Conservation (phyloP, 2,113 vertebrate genomes). For the Craseonycteris thonglongyai region DNA sequence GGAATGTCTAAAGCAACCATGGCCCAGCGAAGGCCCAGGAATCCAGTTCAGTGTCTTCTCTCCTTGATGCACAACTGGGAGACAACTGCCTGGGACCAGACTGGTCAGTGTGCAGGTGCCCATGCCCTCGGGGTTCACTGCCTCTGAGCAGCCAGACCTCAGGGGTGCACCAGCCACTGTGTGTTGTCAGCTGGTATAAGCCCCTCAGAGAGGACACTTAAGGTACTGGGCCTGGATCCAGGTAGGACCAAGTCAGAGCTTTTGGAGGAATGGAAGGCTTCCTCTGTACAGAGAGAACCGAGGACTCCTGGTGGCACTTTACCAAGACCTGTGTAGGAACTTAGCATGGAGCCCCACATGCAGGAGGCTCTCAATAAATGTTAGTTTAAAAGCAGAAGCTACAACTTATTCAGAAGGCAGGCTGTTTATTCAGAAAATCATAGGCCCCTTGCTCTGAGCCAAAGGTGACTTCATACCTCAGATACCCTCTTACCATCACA, state of each 20-base stretch:
- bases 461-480: background rate
- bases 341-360: fast-evolving
- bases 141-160: background rate
- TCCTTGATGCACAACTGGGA: background rate
- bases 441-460: background rate
- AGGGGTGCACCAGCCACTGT: fast-evolving
- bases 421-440: background rate
- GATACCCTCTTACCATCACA: background rate
- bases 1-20: background rate
- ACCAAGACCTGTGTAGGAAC: background rate
- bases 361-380: background rate
- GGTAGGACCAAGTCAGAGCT: background rate
- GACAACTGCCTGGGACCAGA: fast-evolving
- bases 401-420: background rate
- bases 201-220: fast-evolving
- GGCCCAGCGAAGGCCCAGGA: too few relatives aligned
- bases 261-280: background rate
- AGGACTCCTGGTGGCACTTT: background rate
- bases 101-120: background rate
- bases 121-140: fast-evolving
- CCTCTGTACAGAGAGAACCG: background rate
- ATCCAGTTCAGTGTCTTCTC: background rate
- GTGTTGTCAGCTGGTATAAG: background rate
- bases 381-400: background rate
- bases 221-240: background rate